Conservation (phyloP, 2,797 vertebrate species). For the Pipistrellus pygmaeus region DNA sequence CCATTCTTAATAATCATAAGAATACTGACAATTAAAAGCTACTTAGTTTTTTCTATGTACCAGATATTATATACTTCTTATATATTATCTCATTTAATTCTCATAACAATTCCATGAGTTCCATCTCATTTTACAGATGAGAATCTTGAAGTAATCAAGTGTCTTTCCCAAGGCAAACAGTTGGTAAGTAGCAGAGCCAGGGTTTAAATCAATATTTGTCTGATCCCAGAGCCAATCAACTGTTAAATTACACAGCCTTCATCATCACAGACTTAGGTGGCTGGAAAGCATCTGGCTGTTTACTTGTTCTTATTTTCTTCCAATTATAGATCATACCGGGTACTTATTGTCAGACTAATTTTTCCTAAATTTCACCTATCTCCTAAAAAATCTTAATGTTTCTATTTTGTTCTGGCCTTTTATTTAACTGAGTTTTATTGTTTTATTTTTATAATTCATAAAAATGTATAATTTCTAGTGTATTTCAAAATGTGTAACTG, state of each 20-base stretch:
- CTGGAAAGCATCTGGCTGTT: not conserved
- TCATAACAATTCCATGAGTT: not conserved
- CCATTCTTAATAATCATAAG: not conserved
- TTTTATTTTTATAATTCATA: conserved; percentile 35
- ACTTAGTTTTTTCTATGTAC: not conserved
- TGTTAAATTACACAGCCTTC: not conserved
- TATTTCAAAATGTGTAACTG: conserved; percentile 47
- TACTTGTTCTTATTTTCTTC: not conserved
- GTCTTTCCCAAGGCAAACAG: not conserved
- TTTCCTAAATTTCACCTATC: conserved; percentile 31
- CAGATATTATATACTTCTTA: not conserved
- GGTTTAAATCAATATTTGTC: conserved; percentile 11
- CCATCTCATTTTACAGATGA: not conserved
- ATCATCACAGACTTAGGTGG: not conserved
- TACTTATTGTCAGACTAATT: not conserved
- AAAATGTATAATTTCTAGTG: not conserved
- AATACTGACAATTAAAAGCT: not conserved
- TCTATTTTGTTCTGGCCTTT: not conserved
- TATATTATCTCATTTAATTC: not conserved
- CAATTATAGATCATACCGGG: not conserved
- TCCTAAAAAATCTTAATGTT: conserved; percentile 30
- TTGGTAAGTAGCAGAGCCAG: not conserved
- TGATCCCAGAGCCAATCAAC: not conserved
- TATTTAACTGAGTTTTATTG: not conserved
- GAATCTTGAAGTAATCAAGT: not conserved